phyloP scores from a whole-genome alignment of 2,888 invertebrate genomes.

The Oegoconia quadripuncta region DNA sequence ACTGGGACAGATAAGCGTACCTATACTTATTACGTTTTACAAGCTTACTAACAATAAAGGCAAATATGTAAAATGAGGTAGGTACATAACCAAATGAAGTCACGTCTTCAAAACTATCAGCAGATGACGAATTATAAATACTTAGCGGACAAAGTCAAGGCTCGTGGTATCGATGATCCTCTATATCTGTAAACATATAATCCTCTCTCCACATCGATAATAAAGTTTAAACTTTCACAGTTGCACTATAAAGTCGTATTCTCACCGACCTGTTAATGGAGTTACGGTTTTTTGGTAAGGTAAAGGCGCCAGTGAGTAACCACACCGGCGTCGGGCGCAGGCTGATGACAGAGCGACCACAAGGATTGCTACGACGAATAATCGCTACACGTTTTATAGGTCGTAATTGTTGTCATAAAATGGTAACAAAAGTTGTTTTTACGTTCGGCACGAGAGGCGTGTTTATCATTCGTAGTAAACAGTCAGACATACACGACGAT shows the following conservation, averaged over 20 bases:
- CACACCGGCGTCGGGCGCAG: constrained; percentile 36
- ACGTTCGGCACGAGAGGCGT: constrained; percentile 71
- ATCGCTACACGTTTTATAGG: constrained; percentile 76
- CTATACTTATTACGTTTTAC: too few relatives aligned
- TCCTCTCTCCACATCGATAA: constrained; percentile 9
- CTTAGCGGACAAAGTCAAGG: constrained; percentile 53
- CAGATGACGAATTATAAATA: constrained; percentile 51
- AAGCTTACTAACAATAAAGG: too few relatives aligned
- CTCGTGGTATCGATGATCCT: constrained; percentile 33
- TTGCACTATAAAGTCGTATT: constrained; percentile 40
- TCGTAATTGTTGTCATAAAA: constrained; percentile 79
- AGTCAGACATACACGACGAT: constrained; percentile 58
- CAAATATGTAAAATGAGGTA: too few relatives aligned
- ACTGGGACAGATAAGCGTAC: too few relatives aligned
- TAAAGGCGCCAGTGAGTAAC: constrained; percentile 32
- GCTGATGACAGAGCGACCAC: constrained; percentile 69
- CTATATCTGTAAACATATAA: background rate
- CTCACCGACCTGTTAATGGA: constrained; percentile 25
- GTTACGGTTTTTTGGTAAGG: constrained; percentile 33
- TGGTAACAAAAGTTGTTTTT: constrained; percentile 77
- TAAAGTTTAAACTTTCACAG: constrained; percentile 35
- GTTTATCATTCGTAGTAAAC: constrained; percentile 69
- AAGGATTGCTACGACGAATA: constrained; percentile 72
- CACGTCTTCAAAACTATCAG: constrained; percentile 20
- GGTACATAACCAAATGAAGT: constrained; percentile 4